Evolutionary conservation across 2,888 invertebrate species (phyloP), one percentile per base, ranked within the genome.

Genomic region (Timandra comae): DNA sequence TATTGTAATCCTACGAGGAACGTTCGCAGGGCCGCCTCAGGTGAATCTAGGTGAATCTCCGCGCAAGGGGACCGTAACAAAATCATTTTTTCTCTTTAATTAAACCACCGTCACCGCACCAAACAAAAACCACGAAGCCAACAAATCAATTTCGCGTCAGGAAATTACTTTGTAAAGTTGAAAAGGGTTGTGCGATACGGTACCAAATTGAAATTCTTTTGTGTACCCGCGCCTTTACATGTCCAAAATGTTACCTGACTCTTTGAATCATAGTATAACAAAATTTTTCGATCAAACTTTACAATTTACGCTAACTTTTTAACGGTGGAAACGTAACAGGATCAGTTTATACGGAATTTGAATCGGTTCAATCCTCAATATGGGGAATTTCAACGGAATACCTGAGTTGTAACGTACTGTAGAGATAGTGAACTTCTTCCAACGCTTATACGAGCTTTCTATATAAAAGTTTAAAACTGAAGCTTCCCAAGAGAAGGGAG

Each of bases 161-260:
- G 70, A 80, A 81, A 81, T 84, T 82, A 82, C 80, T 78, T 79
- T 77, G 76, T 69, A 72, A 76, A 77, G 67, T 76, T 77, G 74
- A 76, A 76, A 78, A 73, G 77, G 74, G 78, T 78, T 73, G 59
- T 54, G 65, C 76, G 73, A 78, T 78, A 78, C 75, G 64, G 64
- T 59, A 73, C 71, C 75, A 80, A 81, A 82, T 80, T 82, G 82
- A 81, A 84, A 84, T 84, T 84, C 81, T 82, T 81, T 82, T 80
- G 77, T 79, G 56, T 58, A 46, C 62, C n/a, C 60, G 52, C 61
- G 68, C 80, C 73, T 80, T 78, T 73, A 73, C 73, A 75, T 73
- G 76, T 66, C 70, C 75, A 59, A 72, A 77, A 70, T 68, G 74
- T 60, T 79, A 78, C 81, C 79, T 75, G 74, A 46, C 60, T 66